Percentiles rank a stretch among this genome's conserved stretches.
Conservation (phyloP, 2,888 invertebrate species). For the Mystacides longicornis region DNA sequence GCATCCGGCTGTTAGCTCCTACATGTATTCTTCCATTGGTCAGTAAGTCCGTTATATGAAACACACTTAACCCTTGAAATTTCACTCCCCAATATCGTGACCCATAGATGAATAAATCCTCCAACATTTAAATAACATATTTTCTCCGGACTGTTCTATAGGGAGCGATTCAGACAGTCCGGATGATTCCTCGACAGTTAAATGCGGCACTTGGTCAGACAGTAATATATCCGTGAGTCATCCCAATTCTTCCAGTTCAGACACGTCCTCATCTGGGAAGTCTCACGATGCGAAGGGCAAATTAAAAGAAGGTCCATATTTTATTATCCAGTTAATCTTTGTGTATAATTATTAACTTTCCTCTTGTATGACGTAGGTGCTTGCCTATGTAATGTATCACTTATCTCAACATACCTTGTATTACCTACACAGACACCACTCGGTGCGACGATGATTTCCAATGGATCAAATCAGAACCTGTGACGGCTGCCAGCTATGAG, state of each 20-base stretch:
- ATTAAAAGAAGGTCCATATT: conserved; percentile 20
- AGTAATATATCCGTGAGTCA: conserved; percentile 39
- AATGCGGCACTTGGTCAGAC: conserved; percentile 46
- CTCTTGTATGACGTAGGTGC: conserved; percentile 1
- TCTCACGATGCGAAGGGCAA: conserved; percentile 11
- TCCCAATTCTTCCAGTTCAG: conserved; percentile 35
- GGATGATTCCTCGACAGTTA: conserved; percentile 50
- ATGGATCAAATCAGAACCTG: conserved; percentile 49
- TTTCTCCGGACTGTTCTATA: conserved; percentile 22
- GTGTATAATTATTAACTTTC: conserved; percentile 3
- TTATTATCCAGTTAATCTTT: conserved; percentile 13
- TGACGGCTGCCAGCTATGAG: conserved; percentile 23
- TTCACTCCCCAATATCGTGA: background rate
- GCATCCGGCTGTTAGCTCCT: conserved; percentile 49
- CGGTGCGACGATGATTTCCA: conserved; percentile 61
- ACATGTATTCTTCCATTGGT: conserved; percentile 50
- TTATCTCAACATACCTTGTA: background rate
- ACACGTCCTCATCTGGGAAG: conserved; percentile 21
- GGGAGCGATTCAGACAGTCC: conserved; percentile 52
- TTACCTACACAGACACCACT: conserved; percentile 43
- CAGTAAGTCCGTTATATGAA: conserved; percentile 30
- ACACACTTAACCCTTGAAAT: background rate
- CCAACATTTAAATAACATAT: conserved; percentile 5
- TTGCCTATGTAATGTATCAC: conserved; percentile 2
- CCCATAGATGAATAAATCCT: background rate